These are phyloP conservation scores for Ellobium chinense DNA, from an alignment of 2,888 invertebrate genomes.

Conservation along the genomic window DNA sequence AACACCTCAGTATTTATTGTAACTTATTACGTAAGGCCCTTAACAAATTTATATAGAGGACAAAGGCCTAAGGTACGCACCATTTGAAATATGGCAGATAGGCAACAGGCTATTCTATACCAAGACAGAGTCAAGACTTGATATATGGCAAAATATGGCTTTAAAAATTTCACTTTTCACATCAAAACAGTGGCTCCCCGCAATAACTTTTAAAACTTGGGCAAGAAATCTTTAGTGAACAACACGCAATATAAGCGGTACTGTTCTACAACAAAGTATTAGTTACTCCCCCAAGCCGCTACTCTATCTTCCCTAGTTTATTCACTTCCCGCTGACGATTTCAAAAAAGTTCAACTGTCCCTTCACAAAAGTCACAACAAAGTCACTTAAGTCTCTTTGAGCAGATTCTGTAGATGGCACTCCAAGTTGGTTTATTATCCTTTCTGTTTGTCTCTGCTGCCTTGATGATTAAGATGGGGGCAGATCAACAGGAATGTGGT, in stretches of 20 bases:
- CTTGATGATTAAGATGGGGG: conserved; percentile 59
- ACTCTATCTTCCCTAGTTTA: too few relatives aligned
- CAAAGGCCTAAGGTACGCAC: conserved; percentile 35
- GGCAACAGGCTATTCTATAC: conserved; percentile 13
- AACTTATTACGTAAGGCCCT: conserved; percentile 31
- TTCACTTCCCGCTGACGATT: too few relatives aligned
- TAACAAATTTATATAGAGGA: conserved; percentile 26
- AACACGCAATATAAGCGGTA: not conserved
- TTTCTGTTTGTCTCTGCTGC: too few relatives aligned
- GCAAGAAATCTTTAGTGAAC: not conserved
- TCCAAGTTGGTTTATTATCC: too few relatives aligned
- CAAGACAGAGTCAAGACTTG: not conserved
- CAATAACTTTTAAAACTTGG: not conserved
- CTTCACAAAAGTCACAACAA: too few relatives aligned
- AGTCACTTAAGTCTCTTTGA: too few relatives aligned
- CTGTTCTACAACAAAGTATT: too few relatives aligned
- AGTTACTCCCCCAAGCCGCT: too few relatives aligned
- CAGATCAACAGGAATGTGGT: conserved; percentile 91
- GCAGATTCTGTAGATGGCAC: too few relatives aligned
- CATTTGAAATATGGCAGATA: conserved; percentile 31
- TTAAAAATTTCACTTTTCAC: not conserved
- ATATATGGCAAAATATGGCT: not conserved
- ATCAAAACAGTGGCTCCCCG: not conserved
- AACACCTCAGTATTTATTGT: conserved; percentile 12
- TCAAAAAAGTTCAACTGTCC: too few relatives aligned